Evolutionary conservation across 1,140 invertebrate species (phyloP).

Genomic region (Papilio dardanus): DNA sequence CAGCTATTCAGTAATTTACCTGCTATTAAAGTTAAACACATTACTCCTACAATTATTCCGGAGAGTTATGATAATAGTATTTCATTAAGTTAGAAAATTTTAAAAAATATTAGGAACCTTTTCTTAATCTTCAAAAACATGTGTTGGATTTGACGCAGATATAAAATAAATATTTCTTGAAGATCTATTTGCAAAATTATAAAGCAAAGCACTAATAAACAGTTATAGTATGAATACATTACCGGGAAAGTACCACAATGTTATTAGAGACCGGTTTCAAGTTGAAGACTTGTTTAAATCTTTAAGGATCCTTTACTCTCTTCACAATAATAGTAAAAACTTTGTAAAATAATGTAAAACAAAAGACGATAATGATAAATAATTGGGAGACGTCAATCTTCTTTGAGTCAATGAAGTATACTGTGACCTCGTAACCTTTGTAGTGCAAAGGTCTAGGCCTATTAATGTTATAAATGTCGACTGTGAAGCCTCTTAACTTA

Average conservation of each 20-base stretch:
- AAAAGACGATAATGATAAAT: background rate
- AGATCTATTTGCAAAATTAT: too few species aligned
- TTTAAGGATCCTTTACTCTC: background rate
- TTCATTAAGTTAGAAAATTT: background rate
- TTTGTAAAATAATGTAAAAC: background rate
- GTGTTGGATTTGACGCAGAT: too few species aligned
- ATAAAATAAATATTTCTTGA: too few species aligned
- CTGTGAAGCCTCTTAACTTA: too few species aligned
- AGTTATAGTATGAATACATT: too few species aligned
- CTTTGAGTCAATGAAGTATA: background rate
- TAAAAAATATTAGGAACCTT: too few species aligned
- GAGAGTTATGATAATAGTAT: background rate
- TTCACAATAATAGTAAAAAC: too few species aligned
- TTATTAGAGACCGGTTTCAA: background rate
- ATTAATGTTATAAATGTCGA: background rate
- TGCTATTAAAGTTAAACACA: constrained; percentile 9
- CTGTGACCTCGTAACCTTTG: background rate
- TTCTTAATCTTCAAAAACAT: too few species aligned
- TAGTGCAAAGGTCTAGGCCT: background rate
- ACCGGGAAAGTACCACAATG: background rate
- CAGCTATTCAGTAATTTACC: constrained; percentile 18
- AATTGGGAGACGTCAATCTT: background rate
- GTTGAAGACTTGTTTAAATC: background rate
- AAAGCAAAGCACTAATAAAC: too few species aligned
- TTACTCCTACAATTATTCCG: background rate